Percentiles rank a stretch among this genome's conserved stretches.
These are phyloP conservation scores for Linyphia triangularis DNA, from an alignment of 2,888 invertebrate genomes.

Conservation along the genomic window DNA sequence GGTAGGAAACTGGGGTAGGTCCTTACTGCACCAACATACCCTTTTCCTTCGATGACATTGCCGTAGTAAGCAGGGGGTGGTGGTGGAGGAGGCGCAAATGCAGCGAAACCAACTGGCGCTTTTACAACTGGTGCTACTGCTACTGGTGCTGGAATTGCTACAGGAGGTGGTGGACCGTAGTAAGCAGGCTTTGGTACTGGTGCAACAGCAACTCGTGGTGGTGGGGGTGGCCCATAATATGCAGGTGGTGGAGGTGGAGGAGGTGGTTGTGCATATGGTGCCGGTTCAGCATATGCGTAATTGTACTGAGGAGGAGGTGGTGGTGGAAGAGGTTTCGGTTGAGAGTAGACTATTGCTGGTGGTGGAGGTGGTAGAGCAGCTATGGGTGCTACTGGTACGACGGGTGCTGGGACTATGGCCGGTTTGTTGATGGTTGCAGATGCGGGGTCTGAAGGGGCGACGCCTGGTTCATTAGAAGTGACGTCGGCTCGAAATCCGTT, in stretches of 20 bases:
- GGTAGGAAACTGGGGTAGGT: conserved; percentile 20
- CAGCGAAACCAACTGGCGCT: conserved; percentile 5
- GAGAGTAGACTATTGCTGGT: not conserved
- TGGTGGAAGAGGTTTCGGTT: conserved; percentile 33
- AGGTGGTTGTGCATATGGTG: conserved; percentile 13
- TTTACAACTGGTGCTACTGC: not conserved
- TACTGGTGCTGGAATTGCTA: conserved; percentile 20
- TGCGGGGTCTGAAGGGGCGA: conserved; percentile 61
- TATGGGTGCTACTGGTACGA: conserved; percentile 40
- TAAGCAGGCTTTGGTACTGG: not conserved
- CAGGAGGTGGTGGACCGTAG: conserved; percentile 13
- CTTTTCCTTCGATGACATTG: conserved; percentile 34
- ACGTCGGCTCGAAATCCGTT: conserved; percentile 68
- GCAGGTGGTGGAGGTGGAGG: conserved; percentile 5
- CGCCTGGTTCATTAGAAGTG: conserved; percentile 65
- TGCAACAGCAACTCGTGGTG: not conserved
- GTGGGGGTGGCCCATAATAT: not conserved
- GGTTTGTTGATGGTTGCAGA: conserved; percentile 71
- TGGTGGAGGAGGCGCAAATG: conserved; percentile 25
- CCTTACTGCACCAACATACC: conserved; percentile 45
- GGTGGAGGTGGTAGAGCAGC: conserved; percentile 12
- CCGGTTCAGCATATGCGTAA: not conserved
- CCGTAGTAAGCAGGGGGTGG: conserved; percentile 54
- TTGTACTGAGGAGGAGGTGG: conserved; percentile 63
- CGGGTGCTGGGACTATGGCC: conserved; percentile 43